Evolutionary conservation across 2,113 vertebrate genomes (phyloP).

Genomic region (Pionites leucogaster): DNA sequence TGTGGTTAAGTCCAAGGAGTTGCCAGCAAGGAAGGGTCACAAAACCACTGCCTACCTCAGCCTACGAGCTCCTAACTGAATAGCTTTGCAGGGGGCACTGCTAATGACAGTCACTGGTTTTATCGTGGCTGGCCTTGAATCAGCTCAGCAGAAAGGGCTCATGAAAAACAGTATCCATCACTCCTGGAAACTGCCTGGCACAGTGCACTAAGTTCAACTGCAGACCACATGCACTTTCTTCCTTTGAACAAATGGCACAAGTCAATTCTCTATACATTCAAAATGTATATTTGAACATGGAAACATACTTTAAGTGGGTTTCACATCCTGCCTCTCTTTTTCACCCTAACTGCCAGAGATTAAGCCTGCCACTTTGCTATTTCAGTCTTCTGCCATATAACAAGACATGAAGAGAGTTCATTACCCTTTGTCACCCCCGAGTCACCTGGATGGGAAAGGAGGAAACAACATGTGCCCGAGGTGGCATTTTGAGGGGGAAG

Average conservation of each 20-base stretch:
- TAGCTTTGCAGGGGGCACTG: neutral
- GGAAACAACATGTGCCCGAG: neutral
- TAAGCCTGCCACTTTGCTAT: constrained; percentile 58
- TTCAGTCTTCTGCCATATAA: constrained; percentile 24
- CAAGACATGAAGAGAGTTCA: constrained; percentile 41
- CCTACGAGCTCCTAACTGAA: neutral
- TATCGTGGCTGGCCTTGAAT: constrained; percentile 38
- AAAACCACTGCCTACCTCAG: neutral
- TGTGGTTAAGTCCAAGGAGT: neutral
- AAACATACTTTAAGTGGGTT: constrained; percentile 72
- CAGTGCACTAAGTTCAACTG: constrained; percentile 62
- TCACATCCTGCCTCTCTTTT: constrained; percentile 66
- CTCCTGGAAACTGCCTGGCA: constrained; percentile 67
- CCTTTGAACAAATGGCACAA: constrained; percentile 70
- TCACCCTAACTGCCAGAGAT: constrained; percentile 68
- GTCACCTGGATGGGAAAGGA: constrained; percentile 3
- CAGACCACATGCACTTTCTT: constrained; percentile 63
- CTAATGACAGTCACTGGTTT: neutral
- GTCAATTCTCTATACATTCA: constrained; percentile 72
- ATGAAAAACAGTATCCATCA: constrained; percentile 59
- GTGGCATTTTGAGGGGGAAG: neutral
- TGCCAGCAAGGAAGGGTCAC: neutral
- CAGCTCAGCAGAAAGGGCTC: constrained; percentile 47
- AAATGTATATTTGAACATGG: constrained; percentile 70
- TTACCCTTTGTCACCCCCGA: neutral